These are phyloP conservation scores for Drosophila mulleri DNA, from an alignment of 2,888 invertebrate species.

Conservation along the genomic window DNA sequence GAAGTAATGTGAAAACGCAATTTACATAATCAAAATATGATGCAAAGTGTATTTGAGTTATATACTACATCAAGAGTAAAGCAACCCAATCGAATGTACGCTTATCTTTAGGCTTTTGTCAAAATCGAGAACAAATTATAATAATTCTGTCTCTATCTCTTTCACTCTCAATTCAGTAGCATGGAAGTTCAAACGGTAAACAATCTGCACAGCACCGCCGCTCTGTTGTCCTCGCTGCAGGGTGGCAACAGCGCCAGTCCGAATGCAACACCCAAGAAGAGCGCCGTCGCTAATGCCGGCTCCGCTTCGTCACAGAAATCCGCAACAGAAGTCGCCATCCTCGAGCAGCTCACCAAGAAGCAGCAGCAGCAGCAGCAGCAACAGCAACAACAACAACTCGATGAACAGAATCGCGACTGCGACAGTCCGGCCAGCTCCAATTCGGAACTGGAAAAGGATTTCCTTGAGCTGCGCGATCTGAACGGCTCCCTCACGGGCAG, in stretches of 20 bases:
- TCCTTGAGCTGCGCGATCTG: conserved; percentile 87
- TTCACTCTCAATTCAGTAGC: conserved; percentile 41
- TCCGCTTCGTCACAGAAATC: conserved; percentile 39
- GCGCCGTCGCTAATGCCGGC: conserved; percentile 27
- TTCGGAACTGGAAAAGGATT: conserved; percentile 88
- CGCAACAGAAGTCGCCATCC: conserved; percentile 47
- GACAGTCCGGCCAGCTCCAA: conserved; percentile 88
- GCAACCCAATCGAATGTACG: neutral
- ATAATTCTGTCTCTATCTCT: neutral
- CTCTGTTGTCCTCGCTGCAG: conserved; percentile 68
- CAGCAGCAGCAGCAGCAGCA: conserved; percentile 22
- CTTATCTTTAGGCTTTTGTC: neutral
- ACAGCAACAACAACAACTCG: neutral
- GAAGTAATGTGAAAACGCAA: neutral
- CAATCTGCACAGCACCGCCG: conserved; percentile 72
- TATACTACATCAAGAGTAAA: conserved; percentile 1
- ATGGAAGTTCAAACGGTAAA: conserved; percentile 83
- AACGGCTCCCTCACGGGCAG: conserved; percentile 78
- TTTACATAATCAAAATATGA: neutral
- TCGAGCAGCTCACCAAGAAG: conserved; percentile 53
- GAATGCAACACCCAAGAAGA: conserved; percentile 50
- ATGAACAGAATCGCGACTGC: conserved; percentile 79
- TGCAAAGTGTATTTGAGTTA: neutral
- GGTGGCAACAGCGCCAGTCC: conserved; percentile 37
- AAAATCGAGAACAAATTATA: neutral